Conservation (phyloP, 2,113 vertebrate genomes). For the Gymnorhina tibicen region DNA sequence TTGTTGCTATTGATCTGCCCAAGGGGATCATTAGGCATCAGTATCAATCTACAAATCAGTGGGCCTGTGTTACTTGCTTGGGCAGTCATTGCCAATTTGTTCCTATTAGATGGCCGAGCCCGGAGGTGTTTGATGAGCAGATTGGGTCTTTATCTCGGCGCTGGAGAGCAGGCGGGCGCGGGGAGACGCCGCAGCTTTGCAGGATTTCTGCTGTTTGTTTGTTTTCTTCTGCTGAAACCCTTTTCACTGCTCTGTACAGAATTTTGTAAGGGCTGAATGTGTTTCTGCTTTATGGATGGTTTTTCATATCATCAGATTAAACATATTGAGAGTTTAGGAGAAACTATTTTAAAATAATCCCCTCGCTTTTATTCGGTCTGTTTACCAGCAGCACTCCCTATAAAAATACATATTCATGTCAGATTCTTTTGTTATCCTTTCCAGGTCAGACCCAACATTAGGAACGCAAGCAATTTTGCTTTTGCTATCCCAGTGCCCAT, state of each 20-base stretch:
- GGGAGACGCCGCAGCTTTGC: slow-evolving; percentile 51
- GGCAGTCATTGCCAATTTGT: slow-evolving; percentile 99
- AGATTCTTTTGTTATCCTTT: slow-evolving; percentile 58
- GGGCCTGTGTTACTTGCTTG: slow-evolving; percentile 87
- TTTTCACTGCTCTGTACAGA: neutral
- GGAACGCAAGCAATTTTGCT: slow-evolving; percentile 64
- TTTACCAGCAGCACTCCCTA: slow-evolving; percentile 24
- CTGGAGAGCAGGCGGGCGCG: slow-evolving; percentile 62
- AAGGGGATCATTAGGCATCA: slow-evolving; percentile 99
- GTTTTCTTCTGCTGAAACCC: slow-evolving; percentile 38
- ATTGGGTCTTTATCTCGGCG: slow-evolving; percentile 80
- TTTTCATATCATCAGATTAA: slow-evolving; percentile 8
- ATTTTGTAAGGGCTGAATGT: neutral
- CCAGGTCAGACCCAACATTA: slow-evolving; percentile 34
- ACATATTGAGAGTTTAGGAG: slow-evolving; percentile 38
- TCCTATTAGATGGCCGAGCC: slow-evolving; percentile 93
- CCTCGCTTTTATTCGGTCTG: neutral
- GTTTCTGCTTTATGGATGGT: neutral
- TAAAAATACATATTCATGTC: slow-evolving; percentile 55
- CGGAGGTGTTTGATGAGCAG: slow-evolving; percentile 89
- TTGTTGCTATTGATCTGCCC: slow-evolving; percentile 99
- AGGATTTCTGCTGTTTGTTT: slow-evolving; percentile 43
- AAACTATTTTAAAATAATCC: slow-evolving; percentile 51
- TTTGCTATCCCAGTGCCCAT: neutral
- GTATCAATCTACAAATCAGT: slow-evolving; percentile 98